These are phyloP conservation scores for Noctua pronuba DNA, from an alignment of 2,888 invertebrate species.

Conservation along the genomic window DNA sequence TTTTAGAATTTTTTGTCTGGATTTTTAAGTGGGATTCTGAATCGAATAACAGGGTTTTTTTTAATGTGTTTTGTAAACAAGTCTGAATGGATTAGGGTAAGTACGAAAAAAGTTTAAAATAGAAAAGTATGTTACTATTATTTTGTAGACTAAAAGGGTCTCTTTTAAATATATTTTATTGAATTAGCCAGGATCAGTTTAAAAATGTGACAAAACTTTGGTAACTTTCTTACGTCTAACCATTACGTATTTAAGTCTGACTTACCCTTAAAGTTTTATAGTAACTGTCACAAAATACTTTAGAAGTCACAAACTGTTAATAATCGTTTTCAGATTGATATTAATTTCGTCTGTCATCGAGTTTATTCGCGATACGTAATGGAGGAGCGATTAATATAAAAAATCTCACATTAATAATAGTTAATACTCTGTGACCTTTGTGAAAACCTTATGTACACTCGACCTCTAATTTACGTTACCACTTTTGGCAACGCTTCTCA, in stretches of 20 bases:
- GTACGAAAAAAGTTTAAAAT: neutral
- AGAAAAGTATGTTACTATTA: neutral
- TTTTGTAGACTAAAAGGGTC: neutral
- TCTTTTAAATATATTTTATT: conserved; percentile 4
- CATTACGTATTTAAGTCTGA: neutral
- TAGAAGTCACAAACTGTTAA: neutral
- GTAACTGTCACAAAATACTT: conserved; percentile 15
- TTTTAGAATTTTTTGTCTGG: conserved; percentile 12
- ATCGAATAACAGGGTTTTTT: conserved; percentile 1
- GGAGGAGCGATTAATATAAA: conserved; percentile 41
- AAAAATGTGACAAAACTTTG: neutral
- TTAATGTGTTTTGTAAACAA: neutral
- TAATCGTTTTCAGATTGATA: conserved; percentile 18
- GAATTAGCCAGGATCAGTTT: neutral
- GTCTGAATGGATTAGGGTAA: conserved; percentile 9
- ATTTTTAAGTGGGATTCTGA: neutral
- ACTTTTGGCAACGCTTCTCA: neutral
- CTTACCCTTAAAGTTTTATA: neutral
- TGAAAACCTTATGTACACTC: neutral
- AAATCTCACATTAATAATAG: conserved; percentile 24
- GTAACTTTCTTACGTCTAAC: neutral
- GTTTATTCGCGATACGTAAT: neutral
- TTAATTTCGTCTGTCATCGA: conserved; percentile 13
- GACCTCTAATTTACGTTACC: neutral
- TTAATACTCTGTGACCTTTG: neutral